Base-by-base conservation (phyloP, 2,113 vertebrate species). In the Spermophilus dauricus region DNA sequence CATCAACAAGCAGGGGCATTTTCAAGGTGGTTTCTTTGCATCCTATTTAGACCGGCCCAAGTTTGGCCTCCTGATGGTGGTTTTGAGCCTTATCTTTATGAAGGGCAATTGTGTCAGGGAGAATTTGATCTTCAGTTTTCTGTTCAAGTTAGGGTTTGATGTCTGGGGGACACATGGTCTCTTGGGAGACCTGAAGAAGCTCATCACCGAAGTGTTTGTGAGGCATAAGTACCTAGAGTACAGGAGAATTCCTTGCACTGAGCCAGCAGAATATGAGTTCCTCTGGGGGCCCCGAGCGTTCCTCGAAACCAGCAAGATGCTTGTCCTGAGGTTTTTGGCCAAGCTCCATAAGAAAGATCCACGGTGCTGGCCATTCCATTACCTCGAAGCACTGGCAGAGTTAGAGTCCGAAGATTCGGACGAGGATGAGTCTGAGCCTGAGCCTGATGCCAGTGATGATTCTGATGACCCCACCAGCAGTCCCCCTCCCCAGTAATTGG, bases 41-140 rank as follows among this genome's bases (percentile, higher is more conserved):
- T 2, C 99, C 96, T 97, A 81, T 8, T 97, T 98, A 0, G 93
- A 98, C 17, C 98, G 97, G 16, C 99, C 99, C 26, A 99, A 99
- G 95, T 95, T 97, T 10, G 99, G 99, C 2, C 98, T 99, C 2
- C 99, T 99, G 58, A 98, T 99, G 1, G 96, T 99, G 16, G 99
- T 99, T 58, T 98, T 99, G 80, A 99, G 99, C 48, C 96, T 99
- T 13, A 99, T 99, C 72, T 99, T 99, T 88, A 99, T 99, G 99
- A 99, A 99, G 17, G 99, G 99, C 73, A 99, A 99, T 0, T 98
- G 96, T 0, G 98, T 99, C 58, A 99, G 98, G 97, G 99, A 39
- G 18, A 70, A 85, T 7, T 20, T 53, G 2, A 34, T 99, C 30
- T 99, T 98, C 96, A 97, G 97, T 8, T 97, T 98, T 20, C 96